These are phyloP conservation scores for Malacosoma neustria DNA, from an alignment of 2,888 invertebrate genomes.

Conservation along the genomic window DNA sequence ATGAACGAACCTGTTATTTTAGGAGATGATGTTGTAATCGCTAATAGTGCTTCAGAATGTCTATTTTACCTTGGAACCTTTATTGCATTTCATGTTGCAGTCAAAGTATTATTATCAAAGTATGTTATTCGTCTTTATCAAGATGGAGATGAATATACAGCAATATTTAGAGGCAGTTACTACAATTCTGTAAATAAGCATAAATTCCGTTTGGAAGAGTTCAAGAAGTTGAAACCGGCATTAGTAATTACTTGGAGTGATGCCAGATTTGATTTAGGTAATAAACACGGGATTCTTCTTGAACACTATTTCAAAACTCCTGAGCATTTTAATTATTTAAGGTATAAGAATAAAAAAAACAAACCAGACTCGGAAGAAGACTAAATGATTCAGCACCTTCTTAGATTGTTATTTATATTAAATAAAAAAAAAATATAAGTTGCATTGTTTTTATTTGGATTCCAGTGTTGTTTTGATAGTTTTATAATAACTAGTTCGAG, in stretches of 20 bases:
- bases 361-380: conserved; percentile 15
- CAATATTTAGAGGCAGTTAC: conserved; percentile 48
- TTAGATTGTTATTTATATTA: too few relatives aligned
- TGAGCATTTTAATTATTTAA: conserved; percentile 48
- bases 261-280: conserved; percentile 48
- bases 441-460: too few relatives aligned
- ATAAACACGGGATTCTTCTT: conserved; percentile 51
- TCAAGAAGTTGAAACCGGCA: conserved; percentile 44
- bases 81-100: conserved; percentile 38
- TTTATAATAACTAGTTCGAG: too few relatives aligned
- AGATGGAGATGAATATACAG: conserved; percentile 56
- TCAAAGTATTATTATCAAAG: conserved; percentile 49
- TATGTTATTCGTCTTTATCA: conserved; percentile 57
- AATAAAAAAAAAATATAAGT: too few relatives aligned
- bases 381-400: too few relatives aligned
- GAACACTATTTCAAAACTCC: conserved; percentile 60
- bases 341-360: conserved; percentile 29
- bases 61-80: conserved; percentile 48
- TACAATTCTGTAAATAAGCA: conserved; percentile 43
- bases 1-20: conserved; percentile 41
- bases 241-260: conserved; percentile 52
- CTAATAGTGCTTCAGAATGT: conserved; percentile 47
- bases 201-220: conserved; percentile 47
- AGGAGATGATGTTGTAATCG: conserved; percentile 47
- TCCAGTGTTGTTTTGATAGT: too few relatives aligned